Conservation (phyloP, 2,113 vertebrate genomes). For the Tetrao urogallus region DNA sequence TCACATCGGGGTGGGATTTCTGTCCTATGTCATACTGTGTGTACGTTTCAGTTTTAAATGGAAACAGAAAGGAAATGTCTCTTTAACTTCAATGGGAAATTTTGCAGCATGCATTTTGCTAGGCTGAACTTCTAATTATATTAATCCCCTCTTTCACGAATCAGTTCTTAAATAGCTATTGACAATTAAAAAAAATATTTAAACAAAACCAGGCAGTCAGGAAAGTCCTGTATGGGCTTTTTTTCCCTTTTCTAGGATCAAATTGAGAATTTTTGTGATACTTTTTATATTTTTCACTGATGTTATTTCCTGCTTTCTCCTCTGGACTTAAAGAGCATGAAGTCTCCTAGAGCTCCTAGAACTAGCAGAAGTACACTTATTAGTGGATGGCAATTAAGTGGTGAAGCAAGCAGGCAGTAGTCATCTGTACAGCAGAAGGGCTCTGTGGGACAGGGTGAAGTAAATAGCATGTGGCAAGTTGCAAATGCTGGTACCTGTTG, state of each 20-base stretch:
- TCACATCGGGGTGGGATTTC: background rate
- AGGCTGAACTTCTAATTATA: background rate
- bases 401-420: accelerated
- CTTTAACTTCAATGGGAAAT: background rate
- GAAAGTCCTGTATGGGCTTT: background rate
- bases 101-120: accelerated
- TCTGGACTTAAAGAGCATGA: background rate
- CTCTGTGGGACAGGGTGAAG: accelerated
- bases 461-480: background rate
- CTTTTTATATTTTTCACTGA: background rate
- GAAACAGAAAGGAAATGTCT: background rate
- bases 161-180: background rate
- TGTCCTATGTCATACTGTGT: background rate
- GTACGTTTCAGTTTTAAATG: background rate
- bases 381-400: background rate
- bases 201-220: background rate
- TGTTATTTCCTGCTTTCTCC: background rate
- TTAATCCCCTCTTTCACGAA: background rate
- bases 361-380: accelerated
- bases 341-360: background rate
- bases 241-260: accelerated
- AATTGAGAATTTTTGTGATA: background rate
- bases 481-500: background rate
- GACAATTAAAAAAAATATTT: background rate
- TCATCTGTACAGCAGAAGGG: background rate